Conservation (phyloP, 2,888 invertebrate genomes). For the Drosophila vallismaia region DNA sequence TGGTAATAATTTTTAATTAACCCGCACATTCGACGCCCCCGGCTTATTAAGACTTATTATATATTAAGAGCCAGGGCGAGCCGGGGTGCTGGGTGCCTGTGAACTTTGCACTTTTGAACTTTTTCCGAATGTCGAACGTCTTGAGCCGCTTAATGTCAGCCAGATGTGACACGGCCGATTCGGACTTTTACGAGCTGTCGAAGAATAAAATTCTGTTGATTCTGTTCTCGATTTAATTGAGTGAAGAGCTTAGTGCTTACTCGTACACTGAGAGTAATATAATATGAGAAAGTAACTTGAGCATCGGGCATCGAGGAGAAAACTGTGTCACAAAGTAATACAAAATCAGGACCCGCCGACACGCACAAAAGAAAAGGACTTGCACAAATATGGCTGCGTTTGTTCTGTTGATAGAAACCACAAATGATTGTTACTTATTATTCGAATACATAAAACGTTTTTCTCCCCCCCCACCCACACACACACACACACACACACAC, state of each 20-base stretch:
- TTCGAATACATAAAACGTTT: slow-evolving; percentile 53
- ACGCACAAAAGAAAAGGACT: too few species aligned
- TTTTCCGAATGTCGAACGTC: slow-evolving; percentile 15
- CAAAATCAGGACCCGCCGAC: slow-evolving; percentile 28
- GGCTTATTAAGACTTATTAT: slow-evolving; percentile 55
- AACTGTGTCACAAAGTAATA: slow-evolving; percentile 47
- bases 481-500: too few species aligned
- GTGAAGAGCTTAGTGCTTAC: background rate
- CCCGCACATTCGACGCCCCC: slow-evolving; percentile 56
- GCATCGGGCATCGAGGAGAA: too few species aligned
- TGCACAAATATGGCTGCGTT: slow-evolving; percentile 30
- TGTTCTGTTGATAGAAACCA: slow-evolving; percentile 34
- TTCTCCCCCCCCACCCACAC: background rate
- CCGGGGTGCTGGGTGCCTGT: slow-evolving; percentile 6
- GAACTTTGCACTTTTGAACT: slow-evolving; percentile 43
- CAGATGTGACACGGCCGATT: slow-evolving; percentile 23
- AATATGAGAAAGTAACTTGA: slow-evolving; percentile 21
- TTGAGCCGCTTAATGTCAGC: slow-evolving; percentile 22
- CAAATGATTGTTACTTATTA: slow-evolving; percentile 51
- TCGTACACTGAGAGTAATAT: slow-evolving; percentile 24
- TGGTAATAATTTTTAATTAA: slow-evolving; percentile 76
- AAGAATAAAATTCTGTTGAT: slow-evolving; percentile 2
- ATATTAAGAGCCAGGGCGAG: slow-evolving; percentile 2
- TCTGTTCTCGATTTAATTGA: slow-evolving; percentile 17
- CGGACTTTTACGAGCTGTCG: slow-evolving; percentile 10